A percentile compares a stretch with the other conserved stretches of the same genome.
Conservation (phyloP, 2,888 invertebrate species). For the Euspilapteryx auroguttella region DNA sequence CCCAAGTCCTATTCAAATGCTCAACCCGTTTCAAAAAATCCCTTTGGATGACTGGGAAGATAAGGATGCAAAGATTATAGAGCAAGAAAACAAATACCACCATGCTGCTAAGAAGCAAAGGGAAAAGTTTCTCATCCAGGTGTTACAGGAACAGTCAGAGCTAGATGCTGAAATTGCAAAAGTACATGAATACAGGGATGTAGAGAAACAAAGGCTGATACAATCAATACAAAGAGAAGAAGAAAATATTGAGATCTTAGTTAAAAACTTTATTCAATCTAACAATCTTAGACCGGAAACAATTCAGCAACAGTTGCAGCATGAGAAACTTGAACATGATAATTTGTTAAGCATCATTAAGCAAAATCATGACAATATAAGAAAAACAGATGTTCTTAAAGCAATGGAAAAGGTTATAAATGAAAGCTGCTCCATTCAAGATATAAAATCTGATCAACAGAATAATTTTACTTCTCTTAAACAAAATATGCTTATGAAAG, state of each 20-base stretch:
- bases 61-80: conserved; percentile 64
- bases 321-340: conserved; percentile 69
- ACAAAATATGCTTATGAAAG: conserved; percentile 58
- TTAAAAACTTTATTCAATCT: conserved; percentile 65
- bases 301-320: conserved; percentile 64
- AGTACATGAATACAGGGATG: conserved; percentile 68
- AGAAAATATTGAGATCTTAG: conserved; percentile 63
- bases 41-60: conserved; percentile 55
- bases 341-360: conserved; percentile 62
- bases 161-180: conserved; percentile 69
- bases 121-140: conserved; percentile 55
- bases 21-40: conserved; percentile 29
- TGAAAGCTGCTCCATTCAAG: conserved; percentile 64
- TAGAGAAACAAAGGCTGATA: conserved; percentile 61
- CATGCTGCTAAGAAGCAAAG: conserved; percentile 64
- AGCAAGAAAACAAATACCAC: conserved; percentile 68
- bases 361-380: conserved; percentile 60
- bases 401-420: conserved; percentile 72
- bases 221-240: conserved; percentile 66
- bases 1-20: conserved; percentile 23
- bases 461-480: conserved; percentile 66
- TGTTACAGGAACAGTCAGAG: conserved; percentile 65
- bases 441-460: conserved; percentile 65
- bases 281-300: conserved; percentile 63
- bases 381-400: conserved; percentile 68